Percentiles rank a stretch among this genome's conserved stretches.
Conservation (phyloP, 2,797 vertebrate genomes). For the Acipenser transmontanus region DNA sequence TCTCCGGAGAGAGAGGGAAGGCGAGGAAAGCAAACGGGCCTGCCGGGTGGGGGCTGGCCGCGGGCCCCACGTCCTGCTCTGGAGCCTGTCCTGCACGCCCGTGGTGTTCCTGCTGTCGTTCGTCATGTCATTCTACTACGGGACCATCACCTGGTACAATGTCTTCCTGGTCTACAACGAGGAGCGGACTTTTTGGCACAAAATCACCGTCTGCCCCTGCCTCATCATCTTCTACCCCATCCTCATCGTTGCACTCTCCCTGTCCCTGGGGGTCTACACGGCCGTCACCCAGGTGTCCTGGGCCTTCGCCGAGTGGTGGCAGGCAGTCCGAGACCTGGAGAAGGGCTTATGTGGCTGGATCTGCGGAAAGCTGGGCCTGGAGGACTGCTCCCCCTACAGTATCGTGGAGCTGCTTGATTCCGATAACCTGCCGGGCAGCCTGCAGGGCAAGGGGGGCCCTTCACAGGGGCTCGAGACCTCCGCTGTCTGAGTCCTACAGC, state of each 20-base stretch:
- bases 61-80: slow-evolving; percentile 86
- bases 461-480: slow-evolving; percentile 80
- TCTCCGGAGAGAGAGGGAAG: slow-evolving; percentile 53
- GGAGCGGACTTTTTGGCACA: slow-evolving; percentile 98
- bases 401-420: slow-evolving; percentile 93
- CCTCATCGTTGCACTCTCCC: slow-evolving; percentile 85
- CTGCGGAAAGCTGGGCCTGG: slow-evolving; percentile 87
- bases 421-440: slow-evolving; percentile 80
- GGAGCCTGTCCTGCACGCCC: slow-evolving; percentile 85
- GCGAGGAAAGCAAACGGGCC: slow-evolving; percentile 51
- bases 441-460: slow-evolving; percentile 74
- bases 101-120: slow-evolving; percentile 88
- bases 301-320: slow-evolving; percentile 92
- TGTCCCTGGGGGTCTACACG: slow-evolving; percentile 82
- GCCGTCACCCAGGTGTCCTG: slow-evolving; percentile 89
- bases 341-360: slow-evolving; percentile 98
- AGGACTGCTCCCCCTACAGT: slow-evolving; percentile 95
- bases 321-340: slow-evolving; percentile 84
- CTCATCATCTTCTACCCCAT: slow-evolving; percentile 93
- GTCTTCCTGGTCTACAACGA: slow-evolving; percentile 97
- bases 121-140: slow-evolving; percentile 94
- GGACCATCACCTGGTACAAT: slow-evolving; percentile 97
- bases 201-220: slow-evolving; percentile 92
- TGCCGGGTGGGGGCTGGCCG: slow-evolving; percentile 72
- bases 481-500: slow-evolving; percentile 60